Evolutionary conservation across 2,797 vertebrate species (phyloP).

Genomic region (Strix occidentalis): DNA sequence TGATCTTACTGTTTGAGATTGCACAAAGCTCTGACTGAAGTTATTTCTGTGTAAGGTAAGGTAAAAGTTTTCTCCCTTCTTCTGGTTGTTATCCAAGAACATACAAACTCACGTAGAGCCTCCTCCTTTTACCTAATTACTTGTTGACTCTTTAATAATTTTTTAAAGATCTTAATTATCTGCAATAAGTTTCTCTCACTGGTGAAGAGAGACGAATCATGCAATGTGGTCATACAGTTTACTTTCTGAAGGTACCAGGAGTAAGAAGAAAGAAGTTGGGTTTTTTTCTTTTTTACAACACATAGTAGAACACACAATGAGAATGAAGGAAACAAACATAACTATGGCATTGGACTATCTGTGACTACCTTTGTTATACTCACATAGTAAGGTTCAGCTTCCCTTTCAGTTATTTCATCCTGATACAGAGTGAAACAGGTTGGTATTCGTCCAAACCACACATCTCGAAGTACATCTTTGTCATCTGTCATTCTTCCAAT

Average conservation of each 20-base stretch:
- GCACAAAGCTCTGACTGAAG: background rate
- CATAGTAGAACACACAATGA: background rate
- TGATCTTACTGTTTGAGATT: background rate
- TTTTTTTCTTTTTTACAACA: background rate
- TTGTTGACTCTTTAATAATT: background rate
- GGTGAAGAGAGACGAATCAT: background rate
- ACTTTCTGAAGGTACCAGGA: background rate
- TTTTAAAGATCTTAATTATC: background rate
- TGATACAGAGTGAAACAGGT: constrained; percentile 94
- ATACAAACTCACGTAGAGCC: background rate
- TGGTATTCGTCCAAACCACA: constrained; percentile 97
- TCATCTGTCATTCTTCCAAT: constrained; percentile 97
- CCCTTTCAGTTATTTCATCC: constrained; percentile 94
- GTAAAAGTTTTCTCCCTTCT: background rate
- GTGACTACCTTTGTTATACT: constrained; percentile 62
- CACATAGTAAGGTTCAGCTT: constrained; percentile 97
- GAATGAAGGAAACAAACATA: background rate
- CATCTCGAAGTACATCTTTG: constrained; percentile 97
- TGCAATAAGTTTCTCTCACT: background rate
- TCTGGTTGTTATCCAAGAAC: background rate
- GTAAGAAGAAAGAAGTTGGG: rapidly evolving
- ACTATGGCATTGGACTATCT: background rate
- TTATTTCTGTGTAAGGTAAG: background rate
- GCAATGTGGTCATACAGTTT: rapidly evolving
- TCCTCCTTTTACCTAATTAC: background rate